Base-by-base conservation (phyloP, 2,113 vertebrate species). In the Peucedramus taeniatus region DNA sequence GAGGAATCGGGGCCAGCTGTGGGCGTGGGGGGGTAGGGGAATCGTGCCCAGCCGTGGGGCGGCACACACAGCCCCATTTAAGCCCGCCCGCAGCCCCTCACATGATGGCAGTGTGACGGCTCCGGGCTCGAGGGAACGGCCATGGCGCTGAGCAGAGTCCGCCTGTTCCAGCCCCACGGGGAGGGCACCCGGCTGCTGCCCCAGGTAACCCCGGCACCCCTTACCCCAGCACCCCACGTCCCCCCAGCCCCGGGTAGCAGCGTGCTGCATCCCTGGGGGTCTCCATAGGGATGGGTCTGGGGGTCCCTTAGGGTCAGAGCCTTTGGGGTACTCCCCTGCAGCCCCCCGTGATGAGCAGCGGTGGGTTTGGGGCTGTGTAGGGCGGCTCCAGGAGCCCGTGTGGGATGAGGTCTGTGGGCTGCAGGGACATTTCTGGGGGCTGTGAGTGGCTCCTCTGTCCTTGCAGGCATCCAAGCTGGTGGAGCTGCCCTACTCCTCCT, bases 161-260 rank as follows among this genome's bases (percentile, higher is more conserved):
- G 26, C 11, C 19, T 45, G 8, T 15, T 47, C 53, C 8, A 7
- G 81, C 6, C 54, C 78, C 26, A 3, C 3, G 98, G 96, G 33
- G 98, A 99, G 94, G 96, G 82, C 72, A 97, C 96, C 69, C 98
- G 97, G 5, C 97, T 99, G 72, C 95, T 99, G 84, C 91, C 98
- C 59, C 98, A 99, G 98, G 99, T 99, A 98, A 69, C 0, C 7
- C 40, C 4, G 26, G 37, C 7, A 56, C 28, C 50, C 65, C 26
- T 50, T 10, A 13, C 17, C 21, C 39, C 1, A 4, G 40, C 6
- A 8, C 17, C 35, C 37, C 10, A 3, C 3, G 2, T 7, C 5
- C 31, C 45, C 11, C 1, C 1, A 1, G 4, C 5, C 20, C n/a
- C 2, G 40, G 27, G 35, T 22, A 30, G 24, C 4, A 35, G 22